Evolutionary conservation across 1,140 invertebrate species (phyloP).

Genomic region (Drosophila leontia): DNA sequence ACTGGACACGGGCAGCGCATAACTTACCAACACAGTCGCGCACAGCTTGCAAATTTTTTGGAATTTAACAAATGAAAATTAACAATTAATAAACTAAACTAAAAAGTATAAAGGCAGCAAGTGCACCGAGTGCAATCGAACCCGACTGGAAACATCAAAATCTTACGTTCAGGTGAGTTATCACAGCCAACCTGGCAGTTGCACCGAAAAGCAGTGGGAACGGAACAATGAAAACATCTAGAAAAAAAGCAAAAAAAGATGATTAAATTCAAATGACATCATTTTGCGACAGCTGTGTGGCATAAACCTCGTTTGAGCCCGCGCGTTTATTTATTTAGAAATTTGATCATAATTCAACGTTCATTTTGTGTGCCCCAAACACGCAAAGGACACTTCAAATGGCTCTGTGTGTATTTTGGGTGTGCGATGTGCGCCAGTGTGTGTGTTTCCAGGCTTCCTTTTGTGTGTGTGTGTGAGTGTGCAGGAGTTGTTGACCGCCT

Average conservation of each 20-base stretch:
- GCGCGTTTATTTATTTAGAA: slow-evolving; percentile 71
- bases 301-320: slow-evolving; percentile 46
- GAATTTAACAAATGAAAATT: slow-evolving; percentile 8
- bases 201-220: slow-evolving; percentile 5
- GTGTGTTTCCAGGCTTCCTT: slow-evolving; percentile 1
- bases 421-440: slow-evolving; percentile 14
- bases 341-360: slow-evolving; percentile 60
- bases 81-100: slow-evolving; percentile 1
- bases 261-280: slow-evolving; percentile 75
- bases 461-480: slow-evolving; percentile 15
- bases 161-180: slow-evolving; percentile 7
- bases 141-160: not conserved
- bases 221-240: slow-evolving; percentile 19
- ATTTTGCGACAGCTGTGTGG: slow-evolving; percentile 60
- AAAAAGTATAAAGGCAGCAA: not conserved
- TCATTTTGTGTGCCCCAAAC: slow-evolving; percentile 64
- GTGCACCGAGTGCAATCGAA: not conserved
- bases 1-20: not conserved
- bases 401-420: slow-evolving; percentile 22
- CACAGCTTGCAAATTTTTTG: slow-evolving; percentile 8
- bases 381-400: slow-evolving; percentile 64
- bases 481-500: slow-evolving; percentile 62
- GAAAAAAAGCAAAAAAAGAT: slow-evolving; percentile 36
- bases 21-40: slow-evolving; percentile 7
- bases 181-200: not conserved